Percentiles rank a stretch among this genome's conserved stretches.
Conservation (phyloP, 1,140 invertebrate species). For the Drosophila micromelanica region DNA sequence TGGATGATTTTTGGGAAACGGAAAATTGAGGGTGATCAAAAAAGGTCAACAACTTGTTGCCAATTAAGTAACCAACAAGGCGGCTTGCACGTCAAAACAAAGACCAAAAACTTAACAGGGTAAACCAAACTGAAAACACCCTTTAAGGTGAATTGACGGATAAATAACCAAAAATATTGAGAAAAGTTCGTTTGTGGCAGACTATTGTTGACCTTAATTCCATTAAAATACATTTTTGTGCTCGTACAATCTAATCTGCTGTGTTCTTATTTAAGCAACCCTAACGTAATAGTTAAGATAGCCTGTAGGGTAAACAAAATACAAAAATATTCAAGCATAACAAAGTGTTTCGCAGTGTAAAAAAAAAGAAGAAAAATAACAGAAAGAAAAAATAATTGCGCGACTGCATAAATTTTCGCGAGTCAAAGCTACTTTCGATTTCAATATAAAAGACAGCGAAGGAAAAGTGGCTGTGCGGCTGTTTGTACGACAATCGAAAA, state of each 20-base stretch:
- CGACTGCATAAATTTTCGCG: constrained; percentile 74
- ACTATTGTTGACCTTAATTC: too few relatives aligned
- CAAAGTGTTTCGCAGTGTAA: constrained; percentile 31
- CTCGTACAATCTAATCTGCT: background rate
- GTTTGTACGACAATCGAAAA: constrained; percentile 39
- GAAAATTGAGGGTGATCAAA: constrained; percentile 52
- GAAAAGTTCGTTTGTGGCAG: too few relatives aligned
- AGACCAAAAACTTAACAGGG: constrained; percentile 32
- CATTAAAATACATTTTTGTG: too few relatives aligned
- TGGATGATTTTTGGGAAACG: constrained; percentile 30
- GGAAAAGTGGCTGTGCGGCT: constrained; percentile 54
- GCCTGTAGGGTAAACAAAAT: constrained; percentile 1
- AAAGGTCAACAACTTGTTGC: constrained; percentile 78
- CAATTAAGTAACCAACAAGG: constrained; percentile 75
- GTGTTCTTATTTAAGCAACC: background rate
- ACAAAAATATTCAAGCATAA: constrained; percentile 27
- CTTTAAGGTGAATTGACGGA: background rate
- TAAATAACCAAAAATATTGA: too few relatives aligned
- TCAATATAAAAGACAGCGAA: constrained; percentile 66
- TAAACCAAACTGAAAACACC: constrained; percentile 1
- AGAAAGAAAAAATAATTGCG: constrained; percentile 63
- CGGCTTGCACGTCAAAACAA: constrained; percentile 16
- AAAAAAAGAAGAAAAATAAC: background rate
- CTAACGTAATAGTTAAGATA: constrained; percentile 18
- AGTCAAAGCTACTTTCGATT: constrained; percentile 75